Conservation (phyloP, 2,888 invertebrate genomes). For the Mesorhabditis belari region DNA sequence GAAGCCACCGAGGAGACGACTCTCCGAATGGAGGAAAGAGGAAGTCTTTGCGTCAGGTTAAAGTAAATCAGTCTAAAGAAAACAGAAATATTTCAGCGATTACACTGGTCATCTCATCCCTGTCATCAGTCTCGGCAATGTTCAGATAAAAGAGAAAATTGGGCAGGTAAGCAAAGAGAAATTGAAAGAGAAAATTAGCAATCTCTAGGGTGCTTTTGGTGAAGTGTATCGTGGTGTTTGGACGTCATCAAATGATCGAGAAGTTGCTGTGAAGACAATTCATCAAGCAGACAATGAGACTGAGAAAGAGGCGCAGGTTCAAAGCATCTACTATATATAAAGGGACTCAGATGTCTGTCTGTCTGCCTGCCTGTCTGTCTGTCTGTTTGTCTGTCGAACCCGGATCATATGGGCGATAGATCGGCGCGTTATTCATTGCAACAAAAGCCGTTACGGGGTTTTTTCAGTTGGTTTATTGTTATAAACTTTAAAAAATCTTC, state of each 20-base stretch:
- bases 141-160: constrained; percentile 41
- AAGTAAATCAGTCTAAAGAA: too few species aligned
- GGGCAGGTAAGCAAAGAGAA: constrained; percentile 31
- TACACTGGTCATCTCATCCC: constrained; percentile 25
- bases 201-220: constrained; percentile 45
- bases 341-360: too few species aligned
- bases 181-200: background rate
- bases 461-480: too few species aligned
- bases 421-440: too few species aligned
- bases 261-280: constrained; percentile 28
- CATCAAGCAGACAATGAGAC: constrained; percentile 9
- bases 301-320: constrained; percentile 21
- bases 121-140: constrained; percentile 31
- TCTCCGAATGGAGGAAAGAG: background rate
- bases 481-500: too few species aligned
- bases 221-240: constrained; percentile 45
- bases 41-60: background rate
- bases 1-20: background rate
- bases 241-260: constrained; percentile 17
- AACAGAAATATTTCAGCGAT: constrained; percentile 11
- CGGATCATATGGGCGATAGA: too few species aligned
- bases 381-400: too few species aligned
- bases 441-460: too few species aligned
- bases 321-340: too few species aligned
- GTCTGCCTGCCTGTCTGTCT: too few species aligned